Conservation (phyloP, 2,797 vertebrate genomes). For the Australoheros facetus region DNA sequence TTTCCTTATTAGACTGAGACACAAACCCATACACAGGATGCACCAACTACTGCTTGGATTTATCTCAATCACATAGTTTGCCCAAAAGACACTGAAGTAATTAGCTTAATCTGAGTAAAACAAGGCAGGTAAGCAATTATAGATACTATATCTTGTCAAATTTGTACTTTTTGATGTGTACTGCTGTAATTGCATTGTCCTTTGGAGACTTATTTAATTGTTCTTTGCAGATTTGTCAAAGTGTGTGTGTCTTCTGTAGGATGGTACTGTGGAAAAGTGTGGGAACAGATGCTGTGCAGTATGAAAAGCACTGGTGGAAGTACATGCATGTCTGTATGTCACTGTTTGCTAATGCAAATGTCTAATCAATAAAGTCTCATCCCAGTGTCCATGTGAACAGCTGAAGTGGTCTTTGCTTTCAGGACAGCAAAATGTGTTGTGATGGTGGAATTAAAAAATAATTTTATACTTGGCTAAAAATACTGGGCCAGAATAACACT, state of each 20-base stretch:
- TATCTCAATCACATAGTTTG: slow-evolving; percentile 48
- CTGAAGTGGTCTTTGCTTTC: slow-evolving; percentile 72
- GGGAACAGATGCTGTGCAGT: slow-evolving; percentile 10
- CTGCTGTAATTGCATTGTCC: slow-evolving; percentile 22
- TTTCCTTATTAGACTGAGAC: slow-evolving; percentile 12
- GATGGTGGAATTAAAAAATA: background rate
- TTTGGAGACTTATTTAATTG: slow-evolving; percentile 33
- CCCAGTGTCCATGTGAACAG: slow-evolving; percentile 70
- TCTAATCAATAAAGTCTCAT: slow-evolving; percentile 78
- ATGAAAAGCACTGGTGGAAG: background rate
- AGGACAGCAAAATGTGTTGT: background rate
- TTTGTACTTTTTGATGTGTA: slow-evolving; percentile 8
- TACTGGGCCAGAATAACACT: background rate
- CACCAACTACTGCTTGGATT: slow-evolving; percentile 24
- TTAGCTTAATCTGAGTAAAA: slow-evolving; percentile 46
- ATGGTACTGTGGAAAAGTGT: background rate
- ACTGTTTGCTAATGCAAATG: slow-evolving; percentile 56
- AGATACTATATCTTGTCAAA: slow-evolving; percentile 27
- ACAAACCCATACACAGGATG: slow-evolving; percentile 2
- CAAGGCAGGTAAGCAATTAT: slow-evolving; percentile 56
- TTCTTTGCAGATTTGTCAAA: slow-evolving; percentile 9
- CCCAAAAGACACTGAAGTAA: slow-evolving; percentile 35
- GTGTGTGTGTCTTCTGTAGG: background rate
- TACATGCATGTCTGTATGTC: slow-evolving; percentile 46
- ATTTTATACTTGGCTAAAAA: background rate